Percentiles rank a stretch among this genome's conserved stretches.
phyloP scores from a whole-genome alignment of 1,140 invertebrate genomes.

The Lucilia sericata region DNA sequence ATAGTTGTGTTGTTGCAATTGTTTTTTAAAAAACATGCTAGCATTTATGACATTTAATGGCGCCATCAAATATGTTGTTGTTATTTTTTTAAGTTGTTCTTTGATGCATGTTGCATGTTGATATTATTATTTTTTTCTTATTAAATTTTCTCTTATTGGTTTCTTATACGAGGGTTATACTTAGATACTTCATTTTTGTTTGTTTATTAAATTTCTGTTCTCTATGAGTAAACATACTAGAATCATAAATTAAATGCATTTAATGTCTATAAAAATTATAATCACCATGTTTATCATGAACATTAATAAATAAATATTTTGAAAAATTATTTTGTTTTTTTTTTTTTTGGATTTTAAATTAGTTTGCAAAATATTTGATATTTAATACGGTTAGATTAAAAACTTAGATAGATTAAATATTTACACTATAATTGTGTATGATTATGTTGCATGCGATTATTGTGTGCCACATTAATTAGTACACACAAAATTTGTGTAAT shows the following conservation, averaged over 20 bases:
- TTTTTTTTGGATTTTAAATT: not conserved
- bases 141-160: not conserved
- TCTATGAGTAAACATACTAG: not conserved
- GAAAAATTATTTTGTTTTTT: not conserved
- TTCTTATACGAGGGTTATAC: not conserved
- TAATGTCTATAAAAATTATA: conserved; percentile 39
- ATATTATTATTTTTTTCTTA: not conserved
- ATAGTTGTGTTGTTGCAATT: not conserved
- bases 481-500: not conserved
- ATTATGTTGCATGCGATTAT: conserved; percentile 16
- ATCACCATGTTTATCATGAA: conserved; percentile 35
- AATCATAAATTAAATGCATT: conserved; percentile 40
- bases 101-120: conserved; percentile 31
- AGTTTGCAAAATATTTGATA: not conserved
- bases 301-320: conserved; percentile 22
- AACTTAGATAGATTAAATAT: not conserved
- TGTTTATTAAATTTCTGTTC: not conserved
- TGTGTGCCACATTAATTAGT: conserved; percentile 15
- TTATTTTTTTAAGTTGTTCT: not conserved
- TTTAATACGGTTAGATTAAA: conserved; percentile 11
- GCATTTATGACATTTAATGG: conserved; percentile 43
- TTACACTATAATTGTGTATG: conserved; percentile 6
- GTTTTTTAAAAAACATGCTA: conserved; percentile 2
- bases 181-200: not conserved
- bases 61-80: conserved; percentile 34